A percentile compares a stretch with the other conserved stretches of the same genome.
phyloP scores from a whole-genome alignment of 1,140 invertebrate genomes.

The Atta texana region DNA sequence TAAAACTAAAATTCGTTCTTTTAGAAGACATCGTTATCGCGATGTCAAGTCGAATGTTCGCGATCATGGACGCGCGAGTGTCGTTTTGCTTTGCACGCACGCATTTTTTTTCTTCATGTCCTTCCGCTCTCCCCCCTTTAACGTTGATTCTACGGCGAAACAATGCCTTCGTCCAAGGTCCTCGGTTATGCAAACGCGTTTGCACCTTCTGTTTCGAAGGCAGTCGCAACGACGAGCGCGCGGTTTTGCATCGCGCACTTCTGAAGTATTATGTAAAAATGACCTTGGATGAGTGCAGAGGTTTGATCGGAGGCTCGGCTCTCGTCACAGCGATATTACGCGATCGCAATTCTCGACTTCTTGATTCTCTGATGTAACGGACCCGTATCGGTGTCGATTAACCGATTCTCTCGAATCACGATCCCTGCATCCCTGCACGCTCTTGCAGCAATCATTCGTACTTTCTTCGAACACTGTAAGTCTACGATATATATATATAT shows the following conservation, averaged over 20 bases:
- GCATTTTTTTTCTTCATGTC: constrained; percentile 7
- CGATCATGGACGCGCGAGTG: constrained; percentile 33
- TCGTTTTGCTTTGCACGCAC: constrained; percentile 23
- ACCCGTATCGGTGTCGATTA: constrained; percentile 20
- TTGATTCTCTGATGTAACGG: constrained; percentile 17
- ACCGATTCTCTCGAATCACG: constrained; percentile 7
- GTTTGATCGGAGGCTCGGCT: constrained; percentile 48
- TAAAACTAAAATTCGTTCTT: constrained; percentile 2
- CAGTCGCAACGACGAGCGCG: constrained; percentile 38
- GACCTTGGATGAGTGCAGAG: constrained; percentile 70
- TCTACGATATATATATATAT: neutral
- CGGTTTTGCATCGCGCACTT: constrained; percentile 19
- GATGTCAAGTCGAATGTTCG: constrained; percentile 15
- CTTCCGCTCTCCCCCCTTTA: neutral
- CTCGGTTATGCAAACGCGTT: constrained; percentile 70
- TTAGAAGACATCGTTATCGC: neutral
- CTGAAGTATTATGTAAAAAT: constrained; percentile 70
- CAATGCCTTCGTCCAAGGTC: constrained; percentile 68
- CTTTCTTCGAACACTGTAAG: neutral
- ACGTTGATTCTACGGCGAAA: constrained; percentile 53
- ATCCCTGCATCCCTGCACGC: neutral
- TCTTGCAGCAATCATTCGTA: neutral
- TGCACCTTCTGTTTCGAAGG: constrained; percentile 64
- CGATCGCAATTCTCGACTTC: constrained; percentile 31
- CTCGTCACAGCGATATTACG: constrained; percentile 45